These are phyloP conservation scores for Hippocampus mohnikei DNA, from an alignment of 2,113 vertebrate species.

Conservation along the genomic window DNA sequence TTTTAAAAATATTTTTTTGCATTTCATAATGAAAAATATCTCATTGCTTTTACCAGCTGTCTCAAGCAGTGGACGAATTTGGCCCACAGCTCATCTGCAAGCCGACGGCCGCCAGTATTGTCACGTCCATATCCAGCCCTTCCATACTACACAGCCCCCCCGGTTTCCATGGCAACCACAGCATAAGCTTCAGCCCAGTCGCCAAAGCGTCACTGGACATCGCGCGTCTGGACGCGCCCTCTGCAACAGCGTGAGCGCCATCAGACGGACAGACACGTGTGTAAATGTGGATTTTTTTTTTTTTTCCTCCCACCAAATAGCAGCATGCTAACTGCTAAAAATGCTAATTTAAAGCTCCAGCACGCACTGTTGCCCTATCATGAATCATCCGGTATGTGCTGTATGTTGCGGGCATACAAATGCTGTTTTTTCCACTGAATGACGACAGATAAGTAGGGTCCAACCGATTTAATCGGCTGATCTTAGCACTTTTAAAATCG, in stretches of 20 bases:
- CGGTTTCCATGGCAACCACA: conserved; percentile 46
- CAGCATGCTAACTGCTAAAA: background rate
- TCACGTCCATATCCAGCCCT: conserved; percentile 69
- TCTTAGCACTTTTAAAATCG: too few relatives aligned
- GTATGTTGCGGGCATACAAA: background rate
- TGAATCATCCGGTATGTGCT: background rate
- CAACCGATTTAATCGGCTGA: too few relatives aligned
- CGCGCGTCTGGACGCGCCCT: conserved; percentile 35
- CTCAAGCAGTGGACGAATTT: conserved; percentile 31
- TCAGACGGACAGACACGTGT: background rate
- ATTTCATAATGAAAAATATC: too few relatives aligned
- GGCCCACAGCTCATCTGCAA: conserved; percentile 16
- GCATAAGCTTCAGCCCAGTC: conserved; percentile 41
- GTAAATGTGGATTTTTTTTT: background rate
- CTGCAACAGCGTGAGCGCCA: conserved; percentile 20
- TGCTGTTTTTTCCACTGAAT: too few relatives aligned
- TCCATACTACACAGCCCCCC: conserved; percentile 44
- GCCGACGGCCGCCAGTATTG: conserved; percentile 62
- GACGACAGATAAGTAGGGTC: too few relatives aligned
- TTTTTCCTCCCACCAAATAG: background rate
- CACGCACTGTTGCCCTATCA: background rate
- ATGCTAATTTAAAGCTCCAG: background rate
- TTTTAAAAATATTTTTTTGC: too few relatives aligned
- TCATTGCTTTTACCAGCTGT: conserved; percentile 34
- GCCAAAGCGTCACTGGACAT: conserved; percentile 49